Base-by-base conservation (phyloP, 2,797 vertebrate genomes). In the Syndactyla subalaris region DNA sequence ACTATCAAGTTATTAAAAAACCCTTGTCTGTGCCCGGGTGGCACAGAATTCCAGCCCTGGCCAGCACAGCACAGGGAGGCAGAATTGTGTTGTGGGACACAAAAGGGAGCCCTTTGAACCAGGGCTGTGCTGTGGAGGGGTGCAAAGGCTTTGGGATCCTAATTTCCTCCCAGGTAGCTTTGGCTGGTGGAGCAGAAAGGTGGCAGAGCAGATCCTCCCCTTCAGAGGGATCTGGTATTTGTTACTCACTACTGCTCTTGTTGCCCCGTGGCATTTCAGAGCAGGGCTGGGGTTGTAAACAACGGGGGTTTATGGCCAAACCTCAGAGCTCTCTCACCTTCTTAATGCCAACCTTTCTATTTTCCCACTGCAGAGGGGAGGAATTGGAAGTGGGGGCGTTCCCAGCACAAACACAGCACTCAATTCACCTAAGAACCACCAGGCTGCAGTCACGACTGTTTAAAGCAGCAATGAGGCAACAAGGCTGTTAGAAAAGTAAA, bases 191-290 rank as follows among this genome's bases (percentile, higher is more conserved):
- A 61, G 58, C 58, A 61, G 36, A 20, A 4, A 5, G 5, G 26
- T 39, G 36, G 58, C 6, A 16, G 58, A 19, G 58, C 58, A 41
- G 59, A 41, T 7, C 21, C 38, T 62, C 38, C 59, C 59, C 27
- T 41, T 30, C 59, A 30, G 88, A 46, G 62, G 51, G 82, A 94
- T 94, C 93, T 71, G 84, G 79, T 84, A 78, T 54, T 73, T 87
- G 94, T 89, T 88, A 76, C 93, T 65, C 49, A 5, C 92, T 74
- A n/a, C 93, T 93, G 87, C 74, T 94, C 95, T 85, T 84, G 57
- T 96, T 96, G 32, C 96, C 96, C 94, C 57, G 67, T 73, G 94
- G 93, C 80, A 79, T 91, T 91, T 96, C 89, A 43, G 6, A 1
- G 0, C 55, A 7, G 22, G 66, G 92, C 54, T 4, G 80, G 26